Base-by-base conservation (phyloP, 2,113 vertebrate genomes). In the Ailuropoda melanoleuca region DNA sequence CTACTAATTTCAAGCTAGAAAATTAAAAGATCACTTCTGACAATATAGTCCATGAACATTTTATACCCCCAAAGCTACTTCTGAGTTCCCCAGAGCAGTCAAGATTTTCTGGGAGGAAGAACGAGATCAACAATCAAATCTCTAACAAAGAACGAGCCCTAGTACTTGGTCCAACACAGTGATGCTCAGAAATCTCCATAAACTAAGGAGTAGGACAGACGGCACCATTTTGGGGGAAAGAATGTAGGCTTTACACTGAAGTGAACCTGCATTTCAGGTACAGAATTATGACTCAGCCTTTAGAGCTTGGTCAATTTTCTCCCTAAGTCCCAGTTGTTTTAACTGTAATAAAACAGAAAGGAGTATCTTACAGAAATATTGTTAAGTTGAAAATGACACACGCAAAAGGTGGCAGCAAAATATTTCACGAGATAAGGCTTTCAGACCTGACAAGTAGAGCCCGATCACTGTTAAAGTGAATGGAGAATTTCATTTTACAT, bases 1-100 rank as follows among this genome's bases (percentile, higher is more conserved):
- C n/a, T 87, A 56, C 24, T 83, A 66, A 66, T 90, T 94, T 95
- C 87, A 90, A 75, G 37, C 43, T 85, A 93, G 55, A 96, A 89
- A 96, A 62, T n/a, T 80, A 13, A 55, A 88, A 53, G 23, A 78
- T 17, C 2, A 21, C 11, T 95, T 88, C 58, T 81, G 11, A 92
- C 18, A 95, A 21, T 37, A 72, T 8, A 60, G 10, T 53, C 29
- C 58, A 77, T n/a, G 60, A 77, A 81, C 12, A 43, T 50, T 75
- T 85, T 23, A 3, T 70, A 29, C 12, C 29, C n/a, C 46, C 37
- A 37, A 58, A 88, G 50, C 46, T 68, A 60, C 29, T 70, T 81
- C 46, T 88, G 75, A 34, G 1, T 53, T 64, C 48, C 39, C 19
- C 55, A 88, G 77, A 70, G n/a, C 4, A 72, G 48, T 56, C 48